Conservation (phyloP, 2,888 invertebrate species). For the Coenonympha glycerion region DNA sequence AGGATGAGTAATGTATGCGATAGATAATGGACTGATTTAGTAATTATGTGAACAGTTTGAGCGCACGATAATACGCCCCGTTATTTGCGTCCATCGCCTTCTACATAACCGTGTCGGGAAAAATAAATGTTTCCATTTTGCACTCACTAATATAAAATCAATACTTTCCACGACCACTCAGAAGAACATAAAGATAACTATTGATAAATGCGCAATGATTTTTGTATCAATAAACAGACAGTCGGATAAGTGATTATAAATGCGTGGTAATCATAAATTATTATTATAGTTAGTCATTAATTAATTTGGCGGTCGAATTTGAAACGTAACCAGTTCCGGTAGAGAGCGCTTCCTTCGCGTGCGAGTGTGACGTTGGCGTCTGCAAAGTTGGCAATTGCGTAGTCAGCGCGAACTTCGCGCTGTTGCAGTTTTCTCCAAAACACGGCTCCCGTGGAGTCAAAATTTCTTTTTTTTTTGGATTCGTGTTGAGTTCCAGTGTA, state of each 20-base stretch:
- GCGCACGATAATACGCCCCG: constrained; percentile 66
- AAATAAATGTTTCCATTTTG: constrained; percentile 35
- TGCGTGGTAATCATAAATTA: constrained; percentile 34
- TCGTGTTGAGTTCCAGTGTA: constrained; percentile 21
- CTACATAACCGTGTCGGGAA: constrained; percentile 33
- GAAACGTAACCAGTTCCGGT: constrained; percentile 38
- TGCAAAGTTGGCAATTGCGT: constrained; percentile 13
- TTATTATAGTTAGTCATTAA: constrained; percentile 34
- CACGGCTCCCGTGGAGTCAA: constrained; percentile 44
- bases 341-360: constrained; percentile 38
- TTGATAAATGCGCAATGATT: background rate
- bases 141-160: constrained; percentile 59
- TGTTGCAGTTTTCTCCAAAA: constrained; percentile 51
- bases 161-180: constrained; percentile 34
- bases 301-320: constrained; percentile 58
- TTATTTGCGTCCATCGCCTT: constrained; percentile 35
- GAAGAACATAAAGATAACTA: background rate
- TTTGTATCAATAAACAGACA: background rate
- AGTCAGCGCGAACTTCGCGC: constrained; percentile 56
- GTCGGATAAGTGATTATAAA: constrained; percentile 17
- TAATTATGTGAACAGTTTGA: constrained; percentile 70
- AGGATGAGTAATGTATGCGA: no score
- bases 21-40: constrained; percentile 60
- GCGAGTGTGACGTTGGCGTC: constrained; percentile 45
- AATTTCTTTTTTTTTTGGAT: constrained; percentile 28